Percentiles rank a stretch among this genome's conserved stretches.
Conservation (phyloP, 2,888 invertebrate genomes). For the Bembecia ichneumoniformis region DNA sequence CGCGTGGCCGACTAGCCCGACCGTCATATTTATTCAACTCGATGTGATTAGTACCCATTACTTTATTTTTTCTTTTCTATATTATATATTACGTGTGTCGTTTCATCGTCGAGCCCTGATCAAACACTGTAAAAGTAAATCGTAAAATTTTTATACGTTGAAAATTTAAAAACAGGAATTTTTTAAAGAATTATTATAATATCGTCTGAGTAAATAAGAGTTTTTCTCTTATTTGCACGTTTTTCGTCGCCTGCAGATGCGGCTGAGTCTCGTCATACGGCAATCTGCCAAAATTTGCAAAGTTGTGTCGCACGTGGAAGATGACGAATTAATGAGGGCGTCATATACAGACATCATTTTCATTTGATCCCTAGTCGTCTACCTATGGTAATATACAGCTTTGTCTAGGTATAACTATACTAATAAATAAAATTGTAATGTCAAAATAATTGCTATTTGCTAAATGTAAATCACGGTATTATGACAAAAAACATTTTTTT, state of each 20-base stretch:
- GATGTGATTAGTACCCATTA: neutral
- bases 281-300: constrained; percentile 52
- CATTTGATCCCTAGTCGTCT: neutral
- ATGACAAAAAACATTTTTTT: too few relatives aligned
- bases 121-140: too few relatives aligned
- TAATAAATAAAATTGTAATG: too few relatives aligned
- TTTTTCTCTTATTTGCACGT: constrained; percentile 3
- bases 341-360: constrained; percentile 33
- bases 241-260: constrained; percentile 38
- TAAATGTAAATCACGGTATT: too few relatives aligned
- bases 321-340: constrained; percentile 60
- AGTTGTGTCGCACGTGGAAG: constrained; percentile 44
- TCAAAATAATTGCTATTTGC: too few relatives aligned
- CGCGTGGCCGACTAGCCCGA: constrained; percentile 47
- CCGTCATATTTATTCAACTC: constrained; percentile 11
- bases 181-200: neutral
- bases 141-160: neutral
- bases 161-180: neutral
- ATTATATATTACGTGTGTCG: neutral
- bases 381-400: too few relatives aligned
- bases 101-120: too few relatives aligned
- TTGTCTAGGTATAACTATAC: too few relatives aligned
- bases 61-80: neutral
- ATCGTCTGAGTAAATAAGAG: neutral
- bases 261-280: constrained; percentile 50